These are phyloP conservation scores for Alcis repandata DNA, from an alignment of 2,888 invertebrate species.

Conservation along the genomic window DNA sequence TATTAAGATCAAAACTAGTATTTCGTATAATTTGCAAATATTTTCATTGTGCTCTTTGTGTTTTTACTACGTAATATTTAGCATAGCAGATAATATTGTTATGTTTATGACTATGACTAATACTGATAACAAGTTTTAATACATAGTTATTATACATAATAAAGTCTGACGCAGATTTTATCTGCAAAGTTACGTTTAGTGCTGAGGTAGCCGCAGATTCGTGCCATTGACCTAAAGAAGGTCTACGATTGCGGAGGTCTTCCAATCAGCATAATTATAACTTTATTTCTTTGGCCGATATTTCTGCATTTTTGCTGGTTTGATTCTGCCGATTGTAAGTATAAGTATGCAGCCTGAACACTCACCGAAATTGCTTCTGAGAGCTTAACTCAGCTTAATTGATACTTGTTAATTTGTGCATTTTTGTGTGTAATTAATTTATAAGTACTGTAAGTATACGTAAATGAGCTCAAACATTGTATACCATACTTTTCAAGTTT, in stretches of 20 bases:
- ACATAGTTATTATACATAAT: background rate
- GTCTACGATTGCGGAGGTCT: constrained; percentile 6
- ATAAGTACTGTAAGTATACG: too few species aligned
- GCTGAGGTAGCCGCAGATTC: background rate
- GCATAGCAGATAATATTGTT: background rate
- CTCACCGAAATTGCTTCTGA: background rate
- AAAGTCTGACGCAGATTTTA: background rate
- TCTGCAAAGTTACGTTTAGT: background rate
- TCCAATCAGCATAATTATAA: constrained; percentile 2
- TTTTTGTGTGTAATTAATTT: background rate
- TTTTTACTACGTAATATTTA: constrained; percentile 6
- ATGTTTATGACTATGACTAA: constrained; percentile 13
- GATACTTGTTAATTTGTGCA: too few species aligned
- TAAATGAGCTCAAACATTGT: too few species aligned
- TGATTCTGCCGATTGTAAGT: background rate
- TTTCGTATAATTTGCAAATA: constrained; percentile 18
- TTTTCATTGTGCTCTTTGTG: constrained; percentile 2
- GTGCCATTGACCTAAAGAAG: constrained; percentile 3
- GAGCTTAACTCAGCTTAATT: too few species aligned
- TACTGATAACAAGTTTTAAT: constrained; percentile 19
- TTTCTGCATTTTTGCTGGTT: background rate
- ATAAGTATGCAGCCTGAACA: background rate
- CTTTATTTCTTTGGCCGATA: background rate
- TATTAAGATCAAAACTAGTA: constrained; percentile 7
- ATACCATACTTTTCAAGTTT: too few species aligned